Conservation (phyloP, 1,140 invertebrate genomes). For the Nymphalis io region DNA sequence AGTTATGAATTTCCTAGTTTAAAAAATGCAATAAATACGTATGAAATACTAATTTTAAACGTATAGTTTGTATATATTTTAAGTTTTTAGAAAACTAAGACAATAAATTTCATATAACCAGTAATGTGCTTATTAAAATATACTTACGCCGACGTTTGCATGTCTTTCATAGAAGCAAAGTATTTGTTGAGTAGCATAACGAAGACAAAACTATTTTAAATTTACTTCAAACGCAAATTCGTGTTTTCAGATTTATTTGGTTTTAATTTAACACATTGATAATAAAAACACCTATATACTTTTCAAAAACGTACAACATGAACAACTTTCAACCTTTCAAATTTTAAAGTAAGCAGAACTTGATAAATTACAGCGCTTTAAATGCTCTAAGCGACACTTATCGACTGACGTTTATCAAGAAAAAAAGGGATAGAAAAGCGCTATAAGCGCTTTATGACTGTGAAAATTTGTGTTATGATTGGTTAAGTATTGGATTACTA, state of each 20-base stretch:
- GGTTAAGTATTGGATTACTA: not conserved
- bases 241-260: not conserved
- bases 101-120: not conserved
- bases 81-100: not conserved
- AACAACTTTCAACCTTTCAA: not conserved
- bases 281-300: not conserved
- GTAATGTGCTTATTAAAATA: not conserved
- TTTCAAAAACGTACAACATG: not conserved
- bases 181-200: constrained; percentile 52
- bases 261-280: not conserved
- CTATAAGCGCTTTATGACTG: not conserved
- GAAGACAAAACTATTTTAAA: no score
- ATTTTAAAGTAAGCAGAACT: constrained; percentile 9
- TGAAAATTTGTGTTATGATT: not conserved
- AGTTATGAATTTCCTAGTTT: no score
- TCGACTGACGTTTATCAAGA: not conserved
- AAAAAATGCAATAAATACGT: no score
- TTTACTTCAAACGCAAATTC: no score
- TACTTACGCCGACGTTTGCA: constrained; percentile 38
- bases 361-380: not conserved
- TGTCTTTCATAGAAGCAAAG: constrained; percentile 44
- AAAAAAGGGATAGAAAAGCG: not conserved
- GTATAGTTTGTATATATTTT: not conserved
- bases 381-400: not conserved
- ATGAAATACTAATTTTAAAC: not conserved